Evolutionary conservation across 2,797 vertebrate genomes (phyloP).

Genomic region (Argya squamiceps): DNA sequence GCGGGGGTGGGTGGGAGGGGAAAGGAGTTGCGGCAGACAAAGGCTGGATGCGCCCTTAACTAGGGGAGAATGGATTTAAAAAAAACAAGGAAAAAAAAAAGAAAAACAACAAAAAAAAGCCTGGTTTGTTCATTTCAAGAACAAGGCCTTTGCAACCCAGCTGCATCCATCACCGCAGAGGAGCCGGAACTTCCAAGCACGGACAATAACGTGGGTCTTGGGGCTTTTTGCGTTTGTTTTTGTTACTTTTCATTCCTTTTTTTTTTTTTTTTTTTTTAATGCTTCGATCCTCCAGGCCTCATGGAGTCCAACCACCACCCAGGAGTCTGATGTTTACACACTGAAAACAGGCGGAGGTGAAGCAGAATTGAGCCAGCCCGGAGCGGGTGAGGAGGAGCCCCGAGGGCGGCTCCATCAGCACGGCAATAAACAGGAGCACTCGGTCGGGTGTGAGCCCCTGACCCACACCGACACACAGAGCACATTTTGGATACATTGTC

Average conservation of each 20-base stretch:
- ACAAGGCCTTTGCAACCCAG: constrained; percentile 42
- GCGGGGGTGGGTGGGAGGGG: not conserved
- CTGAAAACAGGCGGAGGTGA: not conserved
- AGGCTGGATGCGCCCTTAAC: not conserved
- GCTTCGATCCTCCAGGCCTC: constrained; percentile 34
- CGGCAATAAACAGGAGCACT: constrained; percentile 85
- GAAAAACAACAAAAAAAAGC: not conserved
- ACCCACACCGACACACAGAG: constrained; percentile 49
- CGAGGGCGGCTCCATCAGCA: constrained; percentile 68
- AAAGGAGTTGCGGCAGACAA: not conserved
- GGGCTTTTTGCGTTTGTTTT: not conserved
- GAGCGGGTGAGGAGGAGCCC: not conserved
- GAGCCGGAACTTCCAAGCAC: constrained; percentile 1
- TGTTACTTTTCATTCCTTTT: not conserved
- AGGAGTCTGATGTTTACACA: constrained; percentile 86
- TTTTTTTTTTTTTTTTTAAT: not conserved
- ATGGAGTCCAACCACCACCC: constrained; percentile 55
- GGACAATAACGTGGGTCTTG: not conserved
- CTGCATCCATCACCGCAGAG: not conserved
- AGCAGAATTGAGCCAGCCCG: constrained; percentile 21
- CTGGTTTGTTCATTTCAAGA: constrained; percentile 56
- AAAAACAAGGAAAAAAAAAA: not conserved
- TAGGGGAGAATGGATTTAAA: constrained; percentile 28
- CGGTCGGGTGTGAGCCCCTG: constrained; percentile 8
- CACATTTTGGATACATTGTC: constrained; percentile 18